Evolutionary conservation across 2,113 vertebrate genomes (phyloP), one percentile per base, ranked within the genome.

Genomic region (Notothenia coriiceps): DNA sequence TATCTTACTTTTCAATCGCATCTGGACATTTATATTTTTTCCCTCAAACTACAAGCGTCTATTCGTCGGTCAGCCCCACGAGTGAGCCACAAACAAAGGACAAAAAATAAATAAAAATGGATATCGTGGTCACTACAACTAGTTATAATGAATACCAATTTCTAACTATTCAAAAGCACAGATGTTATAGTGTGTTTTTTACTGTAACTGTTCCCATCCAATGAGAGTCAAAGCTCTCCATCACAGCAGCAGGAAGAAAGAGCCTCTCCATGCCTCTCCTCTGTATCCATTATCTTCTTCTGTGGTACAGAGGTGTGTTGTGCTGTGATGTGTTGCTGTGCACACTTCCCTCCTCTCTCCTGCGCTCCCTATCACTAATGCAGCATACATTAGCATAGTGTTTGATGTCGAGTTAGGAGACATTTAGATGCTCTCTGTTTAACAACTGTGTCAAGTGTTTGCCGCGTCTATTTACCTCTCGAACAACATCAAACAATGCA

Each of bases 381-480:
- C 90, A 93, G 73, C 92, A 86, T 81, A 89, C 88, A 94, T 95
- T 95, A 94, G 91, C 94, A 95, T 94, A 94, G 86, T 56, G 90
- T 95, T 95, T 95, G 92, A 95, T 95, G 93, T 95, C 33, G 83
- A 90, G 94, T 95, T 94, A 92, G 89, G 91, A 94, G 90, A 93
- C 90, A 87, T 94, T 95, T 93, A 93, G 85, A 90, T 69, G 84
- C 91, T 92, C 92, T 86, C 77, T 88, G 92, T 92, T 92, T 92
- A 93, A 94, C 94, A 93, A 91, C 90, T 92, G 92, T 94, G 94
- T 95, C 94, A 93, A 95, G 92, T 93, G 92, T 94, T 92, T 90
- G 84, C 85, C 3, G 64, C 70, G 76, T 94, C 91, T 93, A 93
- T 94, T 95, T 94, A 94, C 92, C 93, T 93, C 89, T 91, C 74